phyloP scores from a whole-genome alignment of 2,797 vertebrate genomes.

The Enteromius paludinosus region DNA sequence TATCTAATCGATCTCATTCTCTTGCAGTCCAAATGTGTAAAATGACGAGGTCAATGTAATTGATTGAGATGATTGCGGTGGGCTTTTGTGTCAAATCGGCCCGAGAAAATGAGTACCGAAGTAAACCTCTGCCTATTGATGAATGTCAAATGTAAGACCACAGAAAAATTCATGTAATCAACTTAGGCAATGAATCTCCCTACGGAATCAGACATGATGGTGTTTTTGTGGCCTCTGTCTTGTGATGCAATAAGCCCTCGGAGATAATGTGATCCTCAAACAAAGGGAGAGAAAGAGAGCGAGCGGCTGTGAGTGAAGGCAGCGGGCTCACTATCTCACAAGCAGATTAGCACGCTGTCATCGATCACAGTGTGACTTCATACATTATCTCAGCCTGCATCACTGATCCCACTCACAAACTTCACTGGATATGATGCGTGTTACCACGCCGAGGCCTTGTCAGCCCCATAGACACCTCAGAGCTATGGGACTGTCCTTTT shows the following conservation, averaged over 20 bases:
- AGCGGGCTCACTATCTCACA: conserved; percentile 54
- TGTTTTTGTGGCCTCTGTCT: conserved; percentile 29
- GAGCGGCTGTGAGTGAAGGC: background rate
- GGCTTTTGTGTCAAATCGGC: background rate
- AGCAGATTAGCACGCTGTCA: conserved; percentile 61
- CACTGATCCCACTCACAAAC: conserved; percentile 54
- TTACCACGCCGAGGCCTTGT: conserved; percentile 31
- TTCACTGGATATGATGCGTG: conserved; percentile 37
- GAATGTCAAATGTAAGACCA: conserved; percentile 7
- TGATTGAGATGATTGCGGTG: conserved; percentile 10
- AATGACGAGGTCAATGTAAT: conserved; percentile 30
- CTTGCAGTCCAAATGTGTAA: background rate
- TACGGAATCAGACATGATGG: conserved; percentile 13
- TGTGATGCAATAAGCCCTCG: conserved; percentile 18
- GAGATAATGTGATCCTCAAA: conserved; percentile 55
- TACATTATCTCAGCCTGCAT: conserved; percentile 58
- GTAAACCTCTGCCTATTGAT: conserved; percentile 12
- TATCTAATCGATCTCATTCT: conserved; percentile 17
- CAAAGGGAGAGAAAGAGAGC: conserved; percentile 10
- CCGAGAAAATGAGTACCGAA: background rate
- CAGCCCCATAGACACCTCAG: conserved; percentile 17
- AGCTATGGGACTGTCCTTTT: background rate
- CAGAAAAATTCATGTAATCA: conserved; percentile 26
- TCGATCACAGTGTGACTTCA: conserved; percentile 62
- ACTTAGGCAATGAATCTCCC: conserved; percentile 1